A percentile compares a stretch with the other conserved stretches of the same genome.
phyloP scores from a whole-genome alignment of 2,888 invertebrate species.

The Ryuthela nishihirai region DNA sequence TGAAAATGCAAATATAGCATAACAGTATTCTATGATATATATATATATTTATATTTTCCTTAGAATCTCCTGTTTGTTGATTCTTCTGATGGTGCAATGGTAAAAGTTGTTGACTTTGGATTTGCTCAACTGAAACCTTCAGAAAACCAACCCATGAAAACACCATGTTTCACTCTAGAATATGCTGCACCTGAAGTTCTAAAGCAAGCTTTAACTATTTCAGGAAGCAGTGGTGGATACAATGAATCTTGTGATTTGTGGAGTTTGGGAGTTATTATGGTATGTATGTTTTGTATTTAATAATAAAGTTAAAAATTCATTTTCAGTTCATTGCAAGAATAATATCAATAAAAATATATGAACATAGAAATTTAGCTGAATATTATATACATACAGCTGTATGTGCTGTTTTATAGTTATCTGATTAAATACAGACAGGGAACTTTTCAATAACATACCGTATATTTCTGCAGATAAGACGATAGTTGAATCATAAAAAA shows the following conservation, averaged over 20 bases:
- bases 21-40: too few relatives aligned
- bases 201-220: conserved; percentile 55
- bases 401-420: too few relatives aligned
- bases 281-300: conserved; percentile 50
- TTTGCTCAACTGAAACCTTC: conserved; percentile 76
- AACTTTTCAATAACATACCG: too few relatives aligned
- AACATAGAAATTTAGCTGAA: too few relatives aligned
- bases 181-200: conserved; percentile 96
- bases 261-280: conserved; percentile 90
- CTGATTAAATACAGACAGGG: too few relatives aligned
- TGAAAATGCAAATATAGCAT: too few relatives aligned
- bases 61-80: conserved; percentile 65
- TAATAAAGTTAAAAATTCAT: too few relatives aligned
- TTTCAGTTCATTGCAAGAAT: too few relatives aligned
- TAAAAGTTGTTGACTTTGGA: conserved; percentile 95
- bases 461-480: too few relatives aligned
- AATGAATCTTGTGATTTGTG: conserved; percentile 92
- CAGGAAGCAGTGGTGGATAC: conserved; percentile 60
- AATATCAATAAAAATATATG: too few relatives aligned
- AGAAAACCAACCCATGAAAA: conserved; percentile 60
- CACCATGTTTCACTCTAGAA: conserved; percentile 89
- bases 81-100: conserved; percentile 57
- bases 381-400: too few relatives aligned
- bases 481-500: too few relatives aligned
- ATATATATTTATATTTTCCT: conserved; percentile 41